Evolutionary conservation across 1,140 invertebrate genomes (phyloP).

Genomic region (Heliconius himera): DNA sequence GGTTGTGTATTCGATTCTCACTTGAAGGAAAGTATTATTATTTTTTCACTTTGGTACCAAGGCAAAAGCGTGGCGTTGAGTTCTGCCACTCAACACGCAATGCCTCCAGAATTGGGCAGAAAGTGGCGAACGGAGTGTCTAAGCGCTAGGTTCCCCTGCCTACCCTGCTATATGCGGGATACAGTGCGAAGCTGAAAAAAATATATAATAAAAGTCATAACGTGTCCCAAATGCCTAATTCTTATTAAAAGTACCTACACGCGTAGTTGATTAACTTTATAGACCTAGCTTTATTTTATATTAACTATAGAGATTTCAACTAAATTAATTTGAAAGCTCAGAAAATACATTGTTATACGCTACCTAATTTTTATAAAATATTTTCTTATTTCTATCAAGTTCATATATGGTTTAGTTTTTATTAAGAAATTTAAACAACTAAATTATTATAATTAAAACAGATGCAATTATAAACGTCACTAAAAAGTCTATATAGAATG

Average conservation of each 20-base stretch:
- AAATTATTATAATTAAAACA: not conserved
- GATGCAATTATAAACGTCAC: not conserved
- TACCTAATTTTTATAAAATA: not conserved
- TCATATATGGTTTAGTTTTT: not conserved
- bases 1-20: too few relatives aligned
- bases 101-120: too few relatives aligned
- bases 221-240: not conserved
- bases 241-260: not conserved
- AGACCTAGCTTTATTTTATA: not conserved
- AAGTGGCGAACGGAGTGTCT: too few relatives aligned
- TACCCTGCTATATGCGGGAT: too few relatives aligned
- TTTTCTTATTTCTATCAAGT: not conserved
- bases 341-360: not conserved
- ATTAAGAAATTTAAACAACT: not conserved
- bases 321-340: not conserved
- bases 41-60: too few relatives aligned
- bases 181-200: too few relatives aligned
- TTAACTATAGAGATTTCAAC: not conserved
- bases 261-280: not conserved
- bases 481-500: not conserved
- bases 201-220: not conserved
- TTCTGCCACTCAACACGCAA: too few relatives aligned
- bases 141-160: too few relatives aligned
- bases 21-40: too few relatives aligned
- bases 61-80: too few relatives aligned